These are phyloP conservation scores for Cephalopachus bancanus DNA, from an alignment of 2,797 vertebrate genomes.

Conservation along the genomic window DNA sequence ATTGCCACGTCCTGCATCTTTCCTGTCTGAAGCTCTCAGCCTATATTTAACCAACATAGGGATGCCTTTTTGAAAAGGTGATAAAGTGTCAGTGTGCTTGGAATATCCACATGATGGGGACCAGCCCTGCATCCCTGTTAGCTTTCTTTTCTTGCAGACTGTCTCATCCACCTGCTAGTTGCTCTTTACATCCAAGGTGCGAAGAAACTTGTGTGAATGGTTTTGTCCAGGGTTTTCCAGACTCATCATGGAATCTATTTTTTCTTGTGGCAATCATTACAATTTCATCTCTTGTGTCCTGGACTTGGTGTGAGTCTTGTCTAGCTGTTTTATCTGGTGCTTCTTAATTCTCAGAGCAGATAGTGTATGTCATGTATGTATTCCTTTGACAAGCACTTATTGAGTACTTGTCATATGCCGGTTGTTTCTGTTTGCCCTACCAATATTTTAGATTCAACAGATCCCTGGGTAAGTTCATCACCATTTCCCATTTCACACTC, in stretches of 20 bases:
- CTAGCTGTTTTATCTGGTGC: neutral
- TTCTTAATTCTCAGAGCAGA: neutral
- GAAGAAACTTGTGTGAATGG: neutral
- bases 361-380: neutral
- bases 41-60: neutral
- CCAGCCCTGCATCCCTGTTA: neutral
- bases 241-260: neutral
- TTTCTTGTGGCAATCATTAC: neutral
- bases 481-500: neutral
- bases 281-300: neutral
- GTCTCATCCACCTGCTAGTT: neutral
- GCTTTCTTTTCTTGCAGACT: neutral
- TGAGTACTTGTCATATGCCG: neutral
- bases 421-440: neutral
- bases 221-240: neutral
- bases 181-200: neutral
- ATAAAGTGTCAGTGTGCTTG: neutral
- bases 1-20: neutral
- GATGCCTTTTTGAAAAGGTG: neutral
- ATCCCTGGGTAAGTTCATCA: neutral
- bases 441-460: neutral
- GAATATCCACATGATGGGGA: too few relatives aligned
- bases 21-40: neutral
- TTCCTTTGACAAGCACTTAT: constrained; percentile 17
- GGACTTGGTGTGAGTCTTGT: neutral